These are phyloP conservation scores for Scleropages formosus DNA, from an alignment of 2,797 vertebrate species.

Conservation along the genomic window DNA sequence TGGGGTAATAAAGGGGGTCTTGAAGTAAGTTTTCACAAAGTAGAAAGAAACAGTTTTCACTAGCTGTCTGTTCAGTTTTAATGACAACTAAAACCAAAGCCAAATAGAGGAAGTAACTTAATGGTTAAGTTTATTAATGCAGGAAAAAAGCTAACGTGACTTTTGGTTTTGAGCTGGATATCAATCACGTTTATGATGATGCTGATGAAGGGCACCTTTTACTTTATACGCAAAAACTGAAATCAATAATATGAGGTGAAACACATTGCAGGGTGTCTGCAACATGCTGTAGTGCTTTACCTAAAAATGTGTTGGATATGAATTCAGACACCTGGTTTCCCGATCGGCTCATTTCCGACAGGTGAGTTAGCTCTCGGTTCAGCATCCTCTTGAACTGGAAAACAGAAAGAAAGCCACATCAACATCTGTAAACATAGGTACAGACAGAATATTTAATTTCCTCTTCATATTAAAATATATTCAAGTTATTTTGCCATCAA, in stretches of 20 bases:
- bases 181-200: not conserved
- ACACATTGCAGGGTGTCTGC: not conserved
- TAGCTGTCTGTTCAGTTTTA: no score
- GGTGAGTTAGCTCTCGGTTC: constrained; percentile 93
- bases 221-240: not conserved
- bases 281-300: constrained; percentile 66
- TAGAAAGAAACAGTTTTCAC: no score
- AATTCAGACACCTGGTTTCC: constrained; percentile 98
- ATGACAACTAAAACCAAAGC: no score
- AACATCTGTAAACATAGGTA: not conserved
- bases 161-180: not conserved
- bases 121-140: no score
- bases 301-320: constrained; percentile 96
- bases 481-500: no score
- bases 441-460: not conserved
- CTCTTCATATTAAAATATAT: no score
- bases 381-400: constrained; percentile 98
- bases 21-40: no score
- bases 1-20: no score
- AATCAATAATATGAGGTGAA: not conserved
- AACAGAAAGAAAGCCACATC: constrained; percentile 23
- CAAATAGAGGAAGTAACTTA: no score
- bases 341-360: constrained; percentile 98
- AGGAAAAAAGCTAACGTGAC: not conserved
- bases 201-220: not conserved